A percentile compares a stretch with the other conserved stretches of the same genome.
Conservation (phyloP, 2,113 vertebrate species). For the Ceratotherium simum region DNA sequence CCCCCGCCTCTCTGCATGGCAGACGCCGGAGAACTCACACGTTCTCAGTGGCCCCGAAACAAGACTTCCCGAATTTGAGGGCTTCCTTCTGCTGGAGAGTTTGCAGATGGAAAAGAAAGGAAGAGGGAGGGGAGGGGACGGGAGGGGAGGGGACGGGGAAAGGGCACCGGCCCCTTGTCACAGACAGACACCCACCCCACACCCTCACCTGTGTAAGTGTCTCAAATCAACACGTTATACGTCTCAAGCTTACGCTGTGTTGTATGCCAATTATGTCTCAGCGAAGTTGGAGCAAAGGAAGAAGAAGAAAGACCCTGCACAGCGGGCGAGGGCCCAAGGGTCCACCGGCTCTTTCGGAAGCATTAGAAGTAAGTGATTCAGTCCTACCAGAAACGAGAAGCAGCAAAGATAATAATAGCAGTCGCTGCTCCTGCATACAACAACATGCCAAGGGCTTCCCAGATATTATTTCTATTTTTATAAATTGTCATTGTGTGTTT, state of each 20-base stretch:
- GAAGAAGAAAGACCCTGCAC: not conserved
- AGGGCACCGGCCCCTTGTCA: not conserved
- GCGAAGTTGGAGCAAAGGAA: not conserved
- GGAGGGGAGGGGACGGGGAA: not conserved
- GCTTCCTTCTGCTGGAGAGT: not conserved
- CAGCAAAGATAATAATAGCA: not conserved
- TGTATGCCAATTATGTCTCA: not conserved
- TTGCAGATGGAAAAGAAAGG: not conserved
- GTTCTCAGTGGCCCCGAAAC: not conserved
- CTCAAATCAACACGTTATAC: not conserved
- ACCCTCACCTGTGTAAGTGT: not conserved
- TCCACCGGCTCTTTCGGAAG: constrained; percentile 50
- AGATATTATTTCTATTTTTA: constrained; percentile 51
- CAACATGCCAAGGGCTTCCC: not conserved
- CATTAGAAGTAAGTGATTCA: not conserved
- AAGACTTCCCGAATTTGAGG: not conserved
- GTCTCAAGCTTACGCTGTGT: not conserved
- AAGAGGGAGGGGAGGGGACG: not conserved
- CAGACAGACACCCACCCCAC: not conserved
- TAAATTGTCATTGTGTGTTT: not conserved
- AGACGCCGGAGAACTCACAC: not conserved
- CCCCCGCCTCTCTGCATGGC: not conserved
- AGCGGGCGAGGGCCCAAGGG: not conserved
- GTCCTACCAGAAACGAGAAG: not conserved
- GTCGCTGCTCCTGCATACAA: not conserved